Base-by-base conservation (phyloP, 2,888 invertebrate species). In the Tryphoninae sp. region DNA sequence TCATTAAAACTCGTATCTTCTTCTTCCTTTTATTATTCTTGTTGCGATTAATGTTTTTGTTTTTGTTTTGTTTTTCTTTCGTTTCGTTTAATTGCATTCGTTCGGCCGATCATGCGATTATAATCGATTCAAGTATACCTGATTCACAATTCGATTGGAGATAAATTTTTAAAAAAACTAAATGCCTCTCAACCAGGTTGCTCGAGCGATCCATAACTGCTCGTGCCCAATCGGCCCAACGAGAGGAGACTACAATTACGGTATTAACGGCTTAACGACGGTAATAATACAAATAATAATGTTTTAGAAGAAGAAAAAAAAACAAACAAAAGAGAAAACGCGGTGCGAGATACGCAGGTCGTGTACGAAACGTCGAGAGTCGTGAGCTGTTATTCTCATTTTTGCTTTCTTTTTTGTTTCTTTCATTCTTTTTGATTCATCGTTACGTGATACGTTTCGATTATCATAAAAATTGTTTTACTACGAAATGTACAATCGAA, bases 401-500 rank as follows among this genome's bases (percentile, higher is more conserved):
- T 45, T 45, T 9, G 2, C 13, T 13, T 1, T 2, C 2, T 33
- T 33, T 33, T 33, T 33, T 3, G 1, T 33, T 33, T 3, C 6
- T 6, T 33, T 33, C 33, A 4, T 33, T 33, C 33, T 4, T 33
- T 6, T 33, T 6, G 33, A 33, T 33, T 33, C 33, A 9, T 11
- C 45, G 45, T 45, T 45, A 45, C 45, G 45, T 45, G 13, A 45
- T 45, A 13, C 13, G 45, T 45, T 2, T 45, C 13, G 45, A 45
- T 45, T 45, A 45, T 45, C 9, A 9, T 13, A 45, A 55, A 55
- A 19, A 4, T 26, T 59, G 26, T 0, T 19, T 64, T 49, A 9
- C 65, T 62, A 75, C 75, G 71, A 78, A 78, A 81, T 78, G 69
- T 81, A 81, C 71, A 33, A 81, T 75, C 74, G 59, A 71, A 81